Base-by-base conservation (phyloP, 2,113 vertebrate genomes). In the Trichomycterus rosablanca region DNA sequence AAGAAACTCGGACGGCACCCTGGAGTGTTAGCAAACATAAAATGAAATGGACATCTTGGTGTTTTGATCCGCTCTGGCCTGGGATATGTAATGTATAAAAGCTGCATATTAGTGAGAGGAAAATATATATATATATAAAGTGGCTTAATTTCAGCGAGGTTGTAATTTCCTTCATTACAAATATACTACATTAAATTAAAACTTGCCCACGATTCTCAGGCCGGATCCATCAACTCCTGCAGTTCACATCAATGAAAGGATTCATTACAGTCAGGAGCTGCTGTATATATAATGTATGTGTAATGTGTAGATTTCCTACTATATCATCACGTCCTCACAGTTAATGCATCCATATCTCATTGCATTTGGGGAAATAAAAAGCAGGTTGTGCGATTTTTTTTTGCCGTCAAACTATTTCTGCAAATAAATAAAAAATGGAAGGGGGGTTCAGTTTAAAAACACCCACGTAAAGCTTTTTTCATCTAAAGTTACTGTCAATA, bases 1-100 rank as follows among this genome's bases (percentile, higher is more conserved):
- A 83, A 82, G 70, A 74, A 81, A 83, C 80, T 76, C 70, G 70
- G 58, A 74, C 76, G 72, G 78, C 80, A 81, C 80, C 83, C 80
- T 77, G 75, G 74, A 72, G 73, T 79, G 80, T 81, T 78, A 65
- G 75, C 74, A 34, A 66, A 68, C 71, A 63, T 63, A 55, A 35
- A 43, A 77, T 63, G 68, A 69, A 81, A 68, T 76, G 72, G 74
- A 74, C 73, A 73, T 77, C 58, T 18, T 10, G 75, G 67, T 56
- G 71, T n/a, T 52, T 67, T 52, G 39, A 74, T 72, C 76, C 77
- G 71, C 48, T 58, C 56, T 62, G 77, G 79, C 77, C 81, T 80
- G 76, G 71, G 81, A 79, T 78, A 68, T 46, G 63, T 44, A 49
- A 68, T 46, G 63, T 44, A 49, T 52, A 71, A 45, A 55, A 34